Percentiles rank a stretch among this genome's conserved stretches.
Conservation (phyloP, 2,888 invertebrate genomes). For the Noctua janthe region DNA sequence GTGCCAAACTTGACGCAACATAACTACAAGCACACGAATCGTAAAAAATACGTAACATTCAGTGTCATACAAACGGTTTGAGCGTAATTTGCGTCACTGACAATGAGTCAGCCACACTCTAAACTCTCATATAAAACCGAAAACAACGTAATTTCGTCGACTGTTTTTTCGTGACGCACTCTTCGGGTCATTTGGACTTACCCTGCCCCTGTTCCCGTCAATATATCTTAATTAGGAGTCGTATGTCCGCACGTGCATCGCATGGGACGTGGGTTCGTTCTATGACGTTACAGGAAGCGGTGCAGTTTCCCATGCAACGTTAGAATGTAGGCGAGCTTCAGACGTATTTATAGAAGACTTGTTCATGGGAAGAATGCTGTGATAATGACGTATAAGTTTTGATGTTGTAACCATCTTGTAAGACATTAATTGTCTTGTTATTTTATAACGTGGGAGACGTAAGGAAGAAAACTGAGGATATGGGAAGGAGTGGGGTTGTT, state of each 20-base stretch:
- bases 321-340: constrained; percentile 35
- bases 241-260: constrained; percentile 54
- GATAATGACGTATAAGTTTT: constrained; percentile 37
- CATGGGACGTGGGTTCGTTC: constrained; percentile 34
- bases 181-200: not conserved
- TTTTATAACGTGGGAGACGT: constrained; percentile 15
- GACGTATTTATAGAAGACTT: constrained; percentile 50
- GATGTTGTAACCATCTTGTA: constrained; percentile 23
- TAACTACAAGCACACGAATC: not conserved
- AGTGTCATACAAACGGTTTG: not conserved
- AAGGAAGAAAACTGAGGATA: too few species aligned
- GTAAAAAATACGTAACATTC: not conserved
- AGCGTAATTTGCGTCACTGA: not conserved
- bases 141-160: not conserved
- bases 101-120: not conserved
- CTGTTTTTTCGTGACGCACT: constrained; percentile 9
- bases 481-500: not conserved
- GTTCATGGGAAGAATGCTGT: constrained; percentile 49
- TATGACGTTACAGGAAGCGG: constrained; percentile 77
- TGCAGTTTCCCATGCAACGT: constrained; percentile 75
- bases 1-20: not conserved
- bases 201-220: constrained; percentile 15
- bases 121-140: not conserved
- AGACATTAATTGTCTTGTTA: not conserved
- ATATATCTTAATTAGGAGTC: constrained; percentile 54